Conservation (phyloP, 2,888 invertebrate genomes). For the Mesopsocus fuscifrons region DNA sequence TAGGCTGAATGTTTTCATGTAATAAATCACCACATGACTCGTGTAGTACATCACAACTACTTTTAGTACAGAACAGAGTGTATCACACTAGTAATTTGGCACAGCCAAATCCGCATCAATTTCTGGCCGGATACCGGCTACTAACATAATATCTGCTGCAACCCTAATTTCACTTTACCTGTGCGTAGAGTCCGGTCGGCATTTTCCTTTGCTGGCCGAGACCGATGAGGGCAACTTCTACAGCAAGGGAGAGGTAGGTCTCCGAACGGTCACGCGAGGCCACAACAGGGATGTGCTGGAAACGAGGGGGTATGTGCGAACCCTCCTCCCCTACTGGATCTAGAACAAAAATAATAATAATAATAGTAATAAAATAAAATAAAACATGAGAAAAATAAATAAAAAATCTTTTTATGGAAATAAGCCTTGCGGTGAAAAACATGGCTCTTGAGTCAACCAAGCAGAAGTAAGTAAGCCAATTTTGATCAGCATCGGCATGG, state of each 20-base stretch:
- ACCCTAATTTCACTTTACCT: slow-evolving; percentile 29
- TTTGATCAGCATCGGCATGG: too few species aligned
- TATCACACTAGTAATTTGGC: too few species aligned
- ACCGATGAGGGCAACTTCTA: slow-evolving; percentile 60
- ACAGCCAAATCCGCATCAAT: too few species aligned
- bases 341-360: slow-evolving; percentile 18
- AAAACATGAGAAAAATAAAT: too few species aligned
- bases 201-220: slow-evolving; percentile 60
- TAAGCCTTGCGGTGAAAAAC: slow-evolving; percentile 11
- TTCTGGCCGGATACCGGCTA: too few species aligned
- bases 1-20: too few species aligned
- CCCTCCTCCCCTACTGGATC: slow-evolving; percentile 32
- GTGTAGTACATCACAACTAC: too few species aligned
- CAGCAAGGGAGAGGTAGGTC: slow-evolving; percentile 51
- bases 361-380: slow-evolving; percentile 1
- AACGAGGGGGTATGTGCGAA: slow-evolving; percentile 31
- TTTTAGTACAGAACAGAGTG: too few species aligned
- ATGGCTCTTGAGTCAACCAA: too few species aligned
- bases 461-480: too few species aligned
- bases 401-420: slow-evolving; percentile 8
- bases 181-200: slow-evolving; percentile 61
- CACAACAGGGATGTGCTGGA: slow-evolving; percentile 57
- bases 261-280: slow-evolving; percentile 54
- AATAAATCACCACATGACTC: too few species aligned
- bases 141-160: too few species aligned